These are phyloP conservation scores for Phasianus colchicus DNA, from an alignment of 2,113 vertebrate species.

Conservation along the genomic window DNA sequence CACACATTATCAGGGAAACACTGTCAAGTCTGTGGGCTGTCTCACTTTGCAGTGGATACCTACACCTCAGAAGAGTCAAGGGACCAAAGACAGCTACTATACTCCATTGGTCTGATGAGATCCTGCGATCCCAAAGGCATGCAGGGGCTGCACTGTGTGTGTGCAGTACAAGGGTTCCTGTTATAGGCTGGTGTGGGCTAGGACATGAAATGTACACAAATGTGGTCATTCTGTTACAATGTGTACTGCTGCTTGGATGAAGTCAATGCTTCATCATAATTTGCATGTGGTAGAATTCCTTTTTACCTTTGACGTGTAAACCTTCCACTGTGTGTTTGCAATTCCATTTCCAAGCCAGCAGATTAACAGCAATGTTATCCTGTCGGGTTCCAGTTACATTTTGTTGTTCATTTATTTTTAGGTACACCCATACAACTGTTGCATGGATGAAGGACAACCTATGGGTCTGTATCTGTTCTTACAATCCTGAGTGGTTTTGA, in stretches of 20 bases:
- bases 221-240: neutral
- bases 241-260: neutral
- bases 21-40: neutral
- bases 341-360: slow-evolving; percentile 19
- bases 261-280: neutral
- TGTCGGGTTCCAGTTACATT: slow-evolving; percentile 44
- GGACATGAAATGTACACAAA: neutral
- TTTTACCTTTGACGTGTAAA: neutral
- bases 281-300: neutral
- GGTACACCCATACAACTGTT: neutral
- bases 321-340: neutral
- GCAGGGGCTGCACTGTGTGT: neutral
- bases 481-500: slow-evolving; percentile 20
- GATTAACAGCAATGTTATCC: slow-evolving; percentile 21
- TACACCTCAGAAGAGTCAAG: neutral
- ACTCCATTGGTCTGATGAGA: rapidly evolving
- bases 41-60: neutral
- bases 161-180: neutral
- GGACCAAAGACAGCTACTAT: neutral
- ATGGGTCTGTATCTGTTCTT: slow-evolving; percentile 19
- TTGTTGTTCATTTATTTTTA: slow-evolving; percentile 48
- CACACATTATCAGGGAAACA: neutral
- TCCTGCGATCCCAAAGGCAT: neutral
- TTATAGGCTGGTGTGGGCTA: slow-evolving; percentile 7
- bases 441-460: slow-evolving; percentile 2